Percentiles rank a stretch among this genome's conserved stretches.
Conservation (phyloP, 2,113 vertebrate genomes). For the Microtus montanus region DNA sequence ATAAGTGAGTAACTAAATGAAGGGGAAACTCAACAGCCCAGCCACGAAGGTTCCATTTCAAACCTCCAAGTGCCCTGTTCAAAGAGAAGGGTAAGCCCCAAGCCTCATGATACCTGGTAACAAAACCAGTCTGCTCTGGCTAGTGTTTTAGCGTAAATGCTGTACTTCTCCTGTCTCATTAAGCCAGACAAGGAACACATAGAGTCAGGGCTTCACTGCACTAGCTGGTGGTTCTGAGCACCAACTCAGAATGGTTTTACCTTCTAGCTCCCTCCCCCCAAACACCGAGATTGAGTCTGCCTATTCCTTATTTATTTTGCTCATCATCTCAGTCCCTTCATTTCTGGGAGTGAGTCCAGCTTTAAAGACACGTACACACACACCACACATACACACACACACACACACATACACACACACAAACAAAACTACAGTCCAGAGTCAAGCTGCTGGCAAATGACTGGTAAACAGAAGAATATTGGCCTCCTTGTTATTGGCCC, state of each 20-base stretch:
- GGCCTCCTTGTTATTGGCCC: background rate
- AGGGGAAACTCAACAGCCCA: background rate
- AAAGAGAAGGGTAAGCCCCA: background rate
- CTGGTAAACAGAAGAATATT: constrained; percentile 1
- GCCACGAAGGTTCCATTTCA: background rate
- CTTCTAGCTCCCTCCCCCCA: background rate
- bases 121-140: background rate
- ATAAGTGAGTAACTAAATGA: no score
- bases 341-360: constrained; percentile 73
- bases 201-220: background rate
- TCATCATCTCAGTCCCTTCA: constrained; percentile 66
- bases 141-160: background rate
- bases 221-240: constrained; percentile 24
- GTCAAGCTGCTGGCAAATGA: constrained; percentile 44
- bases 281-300: background rate
- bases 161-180: background rate
- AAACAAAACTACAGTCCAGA: background rate
- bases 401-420: background rate
- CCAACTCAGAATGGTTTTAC: background rate
- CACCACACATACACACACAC: background rate
- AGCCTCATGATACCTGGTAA: background rate
- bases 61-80: background rate
- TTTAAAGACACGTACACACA: background rate
- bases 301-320: constrained; percentile 65
- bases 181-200: background rate